These are phyloP conservation scores for Brachyhypopomus occidentalis DNA, from an alignment of 2,113 vertebrate species.

Conservation along the genomic window DNA sequence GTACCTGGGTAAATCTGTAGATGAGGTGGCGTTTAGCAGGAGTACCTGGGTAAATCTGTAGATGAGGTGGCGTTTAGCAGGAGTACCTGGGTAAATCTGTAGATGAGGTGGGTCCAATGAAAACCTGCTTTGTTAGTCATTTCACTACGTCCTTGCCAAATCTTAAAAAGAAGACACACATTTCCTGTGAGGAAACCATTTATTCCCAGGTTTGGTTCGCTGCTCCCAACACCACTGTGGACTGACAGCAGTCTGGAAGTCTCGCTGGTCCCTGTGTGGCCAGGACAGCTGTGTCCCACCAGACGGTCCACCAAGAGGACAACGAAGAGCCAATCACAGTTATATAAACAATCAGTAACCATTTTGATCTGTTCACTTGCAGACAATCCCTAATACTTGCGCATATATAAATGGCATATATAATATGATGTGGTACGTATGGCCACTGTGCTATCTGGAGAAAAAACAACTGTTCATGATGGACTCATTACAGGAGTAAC, in stretches of 20 bases:
- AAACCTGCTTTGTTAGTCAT: too few species aligned
- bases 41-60: too few species aligned
- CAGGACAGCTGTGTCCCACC: constrained; percentile 28
- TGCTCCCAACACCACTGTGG: constrained; percentile 79
- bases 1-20: too few species aligned
- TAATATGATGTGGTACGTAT: neutral
- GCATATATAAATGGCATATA: neutral
- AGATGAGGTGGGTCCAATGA: too few species aligned
- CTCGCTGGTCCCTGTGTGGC: constrained; percentile 62
- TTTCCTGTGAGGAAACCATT: constrained; percentile 72
- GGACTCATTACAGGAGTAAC: constrained; percentile 60
- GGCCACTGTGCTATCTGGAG: neutral
- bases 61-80: too few species aligned
- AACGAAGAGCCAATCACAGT: neutral
- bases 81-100: too few species aligned
- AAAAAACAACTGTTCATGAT: constrained; percentile 65
- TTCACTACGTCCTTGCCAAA: neutral
- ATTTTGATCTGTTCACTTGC: constrained; percentile 8
- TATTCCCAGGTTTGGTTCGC: constrained; percentile 83
- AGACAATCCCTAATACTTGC: constrained; percentile 24
- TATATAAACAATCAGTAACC: constrained; percentile 8
- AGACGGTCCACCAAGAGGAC: constrained; percentile 14
- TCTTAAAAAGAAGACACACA: constrained; percentile 2
- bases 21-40: too few species aligned
- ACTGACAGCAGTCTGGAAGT: constrained; percentile 74